Conservation (phyloP, 2,797 vertebrate species). For the Sphenodon punctatus region DNA sequence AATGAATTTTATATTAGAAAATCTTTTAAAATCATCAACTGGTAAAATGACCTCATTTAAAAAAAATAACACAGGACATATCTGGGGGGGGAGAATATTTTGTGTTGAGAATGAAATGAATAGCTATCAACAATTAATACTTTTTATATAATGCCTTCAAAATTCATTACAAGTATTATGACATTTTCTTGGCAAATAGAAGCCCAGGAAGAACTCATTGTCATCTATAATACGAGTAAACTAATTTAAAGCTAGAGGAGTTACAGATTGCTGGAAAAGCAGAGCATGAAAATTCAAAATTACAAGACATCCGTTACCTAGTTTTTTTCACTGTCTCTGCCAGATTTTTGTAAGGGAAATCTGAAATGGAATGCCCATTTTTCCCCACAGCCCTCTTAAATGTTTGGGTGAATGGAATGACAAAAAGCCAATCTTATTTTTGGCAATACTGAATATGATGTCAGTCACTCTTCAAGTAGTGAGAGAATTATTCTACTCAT, state of each 20-base stretch:
- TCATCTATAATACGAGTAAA: not conserved
- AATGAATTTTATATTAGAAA: not conserved
- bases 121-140: not conserved
- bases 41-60: not conserved
- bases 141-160: not conserved
- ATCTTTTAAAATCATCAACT: not conserved
- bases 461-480: accelerated
- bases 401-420: not conserved
- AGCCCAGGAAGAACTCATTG: not conserved
- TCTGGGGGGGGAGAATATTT: not conserved
- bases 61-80: not conserved
- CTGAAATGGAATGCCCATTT: not conserved
- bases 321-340: not conserved
- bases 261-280: not conserved
- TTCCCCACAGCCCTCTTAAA: not conserved
- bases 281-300: not conserved
- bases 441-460: not conserved
- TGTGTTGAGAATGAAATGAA: not conserved
- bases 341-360: not conserved
- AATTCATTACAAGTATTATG: not conserved
- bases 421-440: not conserved
- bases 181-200: not conserved
- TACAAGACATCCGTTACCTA: not conserved
- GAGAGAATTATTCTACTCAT: not conserved
- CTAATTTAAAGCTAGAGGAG: not conserved